Evolutionary conservation across 1,140 invertebrate species (phyloP).

Genomic region (Brachionus sp.): DNA sequence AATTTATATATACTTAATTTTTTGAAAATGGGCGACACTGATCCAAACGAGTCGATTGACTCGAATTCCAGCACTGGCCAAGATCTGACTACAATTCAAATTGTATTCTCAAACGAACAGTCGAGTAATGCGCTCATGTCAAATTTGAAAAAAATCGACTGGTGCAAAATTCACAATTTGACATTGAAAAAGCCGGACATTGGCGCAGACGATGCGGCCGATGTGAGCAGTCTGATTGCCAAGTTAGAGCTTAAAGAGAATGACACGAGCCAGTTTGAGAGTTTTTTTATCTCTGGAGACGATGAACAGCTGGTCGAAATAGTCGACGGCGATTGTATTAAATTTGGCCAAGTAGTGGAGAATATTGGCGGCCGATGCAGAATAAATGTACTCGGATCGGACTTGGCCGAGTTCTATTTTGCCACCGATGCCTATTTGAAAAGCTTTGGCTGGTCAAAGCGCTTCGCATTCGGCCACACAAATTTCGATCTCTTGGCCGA

Average conservation of each 20-base stretch:
- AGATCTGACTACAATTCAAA: background rate
- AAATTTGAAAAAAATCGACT: background rate
- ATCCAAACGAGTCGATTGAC: background rate
- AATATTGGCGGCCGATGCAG: background rate
- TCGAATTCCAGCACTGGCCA: background rate
- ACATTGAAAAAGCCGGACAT: background rate
- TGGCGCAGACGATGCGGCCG: background rate
- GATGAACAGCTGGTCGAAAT: background rate
- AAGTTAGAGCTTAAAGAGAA: background rate
- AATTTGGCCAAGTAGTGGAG: background rate
- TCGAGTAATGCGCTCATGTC: background rate
- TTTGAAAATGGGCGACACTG: background rate
- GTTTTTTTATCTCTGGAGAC: background rate
- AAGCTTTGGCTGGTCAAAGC: constrained; percentile 3
- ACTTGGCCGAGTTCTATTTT: background rate
- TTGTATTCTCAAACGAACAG: background rate
- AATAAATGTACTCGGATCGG: background rate
- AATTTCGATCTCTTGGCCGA: background rate
- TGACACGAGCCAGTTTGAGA: background rate
- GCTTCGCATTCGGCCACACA: background rate
- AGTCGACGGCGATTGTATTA: background rate
- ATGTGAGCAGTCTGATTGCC: background rate
- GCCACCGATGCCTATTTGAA: background rate
- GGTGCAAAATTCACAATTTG: background rate
- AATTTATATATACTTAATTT: constrained; percentile 19